phyloP scores from a whole-genome alignment of 2,113 vertebrate genomes.

The Spea bombifrons region DNA sequence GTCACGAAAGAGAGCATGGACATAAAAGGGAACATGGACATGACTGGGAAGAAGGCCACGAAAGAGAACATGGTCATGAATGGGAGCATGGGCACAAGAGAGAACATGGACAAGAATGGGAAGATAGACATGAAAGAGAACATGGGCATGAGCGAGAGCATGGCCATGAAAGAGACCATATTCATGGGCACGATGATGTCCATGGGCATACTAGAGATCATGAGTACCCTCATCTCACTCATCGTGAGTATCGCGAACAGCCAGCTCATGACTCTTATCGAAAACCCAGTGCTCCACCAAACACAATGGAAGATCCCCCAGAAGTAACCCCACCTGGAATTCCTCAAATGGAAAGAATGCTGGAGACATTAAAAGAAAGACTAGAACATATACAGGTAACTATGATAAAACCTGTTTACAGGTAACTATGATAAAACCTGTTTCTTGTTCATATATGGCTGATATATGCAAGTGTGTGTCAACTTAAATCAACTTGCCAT shows the following conservation, averaged over 20 bases:
- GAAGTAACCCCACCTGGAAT: conserved; percentile 51
- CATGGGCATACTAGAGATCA: conserved; percentile 47
- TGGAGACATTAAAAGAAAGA: conserved; percentile 73
- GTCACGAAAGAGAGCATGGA: conserved; percentile 24
- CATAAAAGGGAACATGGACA: conserved; percentile 27
- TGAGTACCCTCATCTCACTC: conserved; percentile 44
- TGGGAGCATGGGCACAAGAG: conserved; percentile 26
- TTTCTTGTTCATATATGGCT: neutral
- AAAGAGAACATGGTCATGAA: conserved; percentile 16
- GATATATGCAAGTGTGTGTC: too few species aligned
- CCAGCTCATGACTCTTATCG: conserved; percentile 47
- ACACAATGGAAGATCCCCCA: conserved; percentile 57
- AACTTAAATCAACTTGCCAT: too few species aligned
- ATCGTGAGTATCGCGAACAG: conserved; percentile 54
- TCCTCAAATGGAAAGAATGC: conserved; percentile 73
- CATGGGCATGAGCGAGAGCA: conserved; percentile 29
- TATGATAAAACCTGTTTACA: neutral
- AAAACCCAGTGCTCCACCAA: conserved; percentile 52
- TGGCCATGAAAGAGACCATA: conserved; percentile 30
- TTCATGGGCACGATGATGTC: conserved; percentile 31
- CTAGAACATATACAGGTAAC: conserved; percentile 74
- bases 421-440: neutral
- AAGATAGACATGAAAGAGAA: conserved; percentile 26
- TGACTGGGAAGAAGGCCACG: conserved; percentile 4
- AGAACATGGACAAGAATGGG: conserved; percentile 33